Conservation (phyloP, 2,888 invertebrate genomes). For the Helicoverpa assulta region DNA sequence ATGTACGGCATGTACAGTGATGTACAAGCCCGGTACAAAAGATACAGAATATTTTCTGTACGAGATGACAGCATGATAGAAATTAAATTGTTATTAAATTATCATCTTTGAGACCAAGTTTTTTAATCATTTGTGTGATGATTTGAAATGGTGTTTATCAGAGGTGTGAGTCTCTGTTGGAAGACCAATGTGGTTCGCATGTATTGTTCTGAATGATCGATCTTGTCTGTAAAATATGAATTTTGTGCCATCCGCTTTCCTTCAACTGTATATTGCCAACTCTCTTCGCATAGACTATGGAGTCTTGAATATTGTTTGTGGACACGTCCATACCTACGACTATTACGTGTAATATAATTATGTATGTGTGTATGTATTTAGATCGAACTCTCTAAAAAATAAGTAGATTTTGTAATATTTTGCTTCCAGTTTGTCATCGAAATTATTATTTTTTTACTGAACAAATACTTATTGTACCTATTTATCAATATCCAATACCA, state of each 20-base stretch:
- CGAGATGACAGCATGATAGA: constrained; percentile 62
- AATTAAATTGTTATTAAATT: constrained; percentile 68
- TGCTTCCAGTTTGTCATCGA: constrained; percentile 55
- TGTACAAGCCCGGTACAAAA: constrained; percentile 82
- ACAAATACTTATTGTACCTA: constrained; percentile 46
- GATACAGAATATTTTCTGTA: constrained; percentile 61
- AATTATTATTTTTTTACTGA: constrained; percentile 48
- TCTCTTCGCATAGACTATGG: constrained; percentile 70
- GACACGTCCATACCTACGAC: constrained; percentile 79
- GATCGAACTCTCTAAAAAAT: constrained; percentile 66
- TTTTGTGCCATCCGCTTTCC: constrained; percentile 87
- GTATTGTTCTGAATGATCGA: constrained; percentile 69
- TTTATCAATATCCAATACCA: constrained; percentile 9
- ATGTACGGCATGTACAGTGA: constrained; percentile 84
- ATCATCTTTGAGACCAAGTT: constrained; percentile 84
- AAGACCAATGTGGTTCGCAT: constrained; percentile 73
- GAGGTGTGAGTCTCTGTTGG: constrained; percentile 61
- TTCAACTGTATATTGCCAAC: constrained; percentile 83
- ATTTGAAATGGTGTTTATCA: constrained; percentile 58
- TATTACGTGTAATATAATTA: constrained; percentile 73
- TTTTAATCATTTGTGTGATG: constrained; percentile 68
- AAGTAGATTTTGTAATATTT: constrained; percentile 57
- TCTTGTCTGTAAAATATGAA: constrained; percentile 76
- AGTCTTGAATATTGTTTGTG: constrained; percentile 72
- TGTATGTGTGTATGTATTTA: constrained; percentile 72